Evolutionary conservation across 2,797 vertebrate species (phyloP), one percentile per base, ranked within the genome.

Genomic region (Acrossocheilus fasciatus): DNA sequence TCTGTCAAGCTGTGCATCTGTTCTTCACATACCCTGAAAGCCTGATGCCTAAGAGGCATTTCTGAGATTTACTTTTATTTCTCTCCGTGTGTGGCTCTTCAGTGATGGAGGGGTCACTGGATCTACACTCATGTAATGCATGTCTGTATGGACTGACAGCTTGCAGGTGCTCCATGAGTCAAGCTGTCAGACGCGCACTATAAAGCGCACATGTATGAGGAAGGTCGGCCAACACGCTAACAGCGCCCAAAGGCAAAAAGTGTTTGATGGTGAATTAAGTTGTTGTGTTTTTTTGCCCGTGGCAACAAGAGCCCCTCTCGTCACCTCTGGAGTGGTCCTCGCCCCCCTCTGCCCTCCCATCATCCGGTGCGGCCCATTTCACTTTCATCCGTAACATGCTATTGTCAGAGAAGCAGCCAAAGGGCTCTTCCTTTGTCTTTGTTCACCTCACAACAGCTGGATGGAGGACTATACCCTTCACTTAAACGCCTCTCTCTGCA

Each of bases 401-500:
- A 20, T 73, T 82, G 81, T 85, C 47, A 45, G 81, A 89, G 78
- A 90, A 87, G 76, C n/a, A 59, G 79, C 82, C 69, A 47, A 84
- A 87, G 90, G 87, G 20, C 74, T 41, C 88, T 54, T 86, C 81
- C 88, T 89, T 88, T 92, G 88, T 88, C 72, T 88, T 72, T 95
- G 91, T 94, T 94, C 93, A 91, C 87, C 90, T 92, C 88, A 79
- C 90, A 92, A 89, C 92, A 93, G 89, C 90, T 93, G 90, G 86
- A 87, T 90, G 87, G 85, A 57, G 89, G 90, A n/a, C 89, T 92
- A 64, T 88, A 84, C 85, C 90, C 74, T 89, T 91, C 82, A 89
- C 88, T 88, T 57, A 75, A 83, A 86, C 69, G 39, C 41, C 6
- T 77, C 70, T 85, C 26, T 17, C n/a, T 47, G 10, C 4, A 23